A percentile compares a stretch with the other conserved stretches of the same genome.
Evolutionary conservation across 2,888 invertebrate genomes (phyloP).

Genomic region (Margaritifera margaritifera): DNA sequence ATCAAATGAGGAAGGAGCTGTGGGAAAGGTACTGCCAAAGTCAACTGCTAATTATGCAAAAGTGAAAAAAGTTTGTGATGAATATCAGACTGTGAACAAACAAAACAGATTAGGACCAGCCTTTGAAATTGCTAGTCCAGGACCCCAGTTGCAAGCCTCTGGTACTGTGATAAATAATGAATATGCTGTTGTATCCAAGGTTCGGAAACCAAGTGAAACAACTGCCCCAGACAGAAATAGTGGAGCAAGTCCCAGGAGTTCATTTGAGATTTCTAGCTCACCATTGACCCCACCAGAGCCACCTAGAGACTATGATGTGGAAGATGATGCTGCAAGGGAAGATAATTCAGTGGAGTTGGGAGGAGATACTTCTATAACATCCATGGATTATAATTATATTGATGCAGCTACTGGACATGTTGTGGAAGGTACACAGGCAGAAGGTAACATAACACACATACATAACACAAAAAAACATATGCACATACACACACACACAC

Average conservation of each 20-base stretch:
- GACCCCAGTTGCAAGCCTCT: no score
- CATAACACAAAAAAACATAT: no score
- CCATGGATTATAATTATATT: no score
- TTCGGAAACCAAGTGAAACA: constrained; percentile 3
- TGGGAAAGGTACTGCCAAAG: constrained; percentile 27
- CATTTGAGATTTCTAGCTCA: no score
- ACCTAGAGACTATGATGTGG: constrained; percentile 32
- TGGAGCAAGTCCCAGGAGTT: no score
- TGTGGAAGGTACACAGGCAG: no score
- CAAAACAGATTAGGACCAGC: no score
- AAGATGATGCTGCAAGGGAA: constrained; percentile 5
- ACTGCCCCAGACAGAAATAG: no score
- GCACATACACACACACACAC: no score
- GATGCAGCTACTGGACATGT: no score
- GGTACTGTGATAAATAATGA: constrained; percentile 5
- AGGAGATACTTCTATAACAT: not conserved
- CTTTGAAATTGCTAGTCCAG: no score
- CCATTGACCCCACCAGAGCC: constrained; percentile 27
- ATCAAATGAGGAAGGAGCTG: constrained; percentile 26
- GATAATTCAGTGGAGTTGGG: not conserved
- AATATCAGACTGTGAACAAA: constrained; percentile 2
- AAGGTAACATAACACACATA: no score
- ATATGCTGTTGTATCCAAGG: constrained; percentile 22
- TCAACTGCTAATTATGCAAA: constrained; percentile 36
- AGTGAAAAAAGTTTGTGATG: constrained; percentile 24